Base-by-base conservation (phyloP, 2,113 vertebrate species). In the Himantopus leucocephalus region DNA sequence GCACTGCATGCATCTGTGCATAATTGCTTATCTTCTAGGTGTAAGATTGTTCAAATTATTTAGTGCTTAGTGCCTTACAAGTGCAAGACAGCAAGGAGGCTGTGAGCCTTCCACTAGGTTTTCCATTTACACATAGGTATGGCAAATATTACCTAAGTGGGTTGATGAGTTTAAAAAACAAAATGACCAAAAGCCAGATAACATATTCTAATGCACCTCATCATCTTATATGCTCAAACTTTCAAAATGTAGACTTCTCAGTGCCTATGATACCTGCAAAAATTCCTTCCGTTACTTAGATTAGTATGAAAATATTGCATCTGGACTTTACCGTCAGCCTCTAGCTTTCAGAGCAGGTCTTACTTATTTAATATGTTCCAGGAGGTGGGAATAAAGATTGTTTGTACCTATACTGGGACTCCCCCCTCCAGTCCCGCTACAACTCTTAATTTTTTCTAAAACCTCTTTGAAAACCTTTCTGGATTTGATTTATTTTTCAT, bases 401-500 rank as follows among this genome's bases (percentile, higher is more conserved):
- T 63, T 76, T 82, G 24, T 43, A 62, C n/a, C 73, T 74, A 27
- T 34, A 37, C 7, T 24, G 29, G 34, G 71, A 79, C n/a, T 41
- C 24, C 32, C 24, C n/a, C 8, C 8, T 22, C 26, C 47, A 27
- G 19, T 23, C 26, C 50, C 0, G 1, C 12, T 75, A 67, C 56
- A 64, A 47, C 41, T 76, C 53, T 23, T 50, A 73, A n/a, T 92
- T 95, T 97, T 92, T 90, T 50, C 39, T 56, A 76, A 97, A 94
- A 62, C 6, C 32, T 90, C 30, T 82, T 90, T 68, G 67, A 82
- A 96, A 92, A 81, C 53, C 86, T 91, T 89, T 85, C 84, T 92
- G 86, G 64, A 92, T 94, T 92, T 95, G 94, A 94, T 97, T 96
- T 95, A 95, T 94, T 96, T 94, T 97, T 95, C 80, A 92, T 92